phyloP scores from a whole-genome alignment of 2,113 vertebrate species.

The Pterophyllum scalare region DNA sequence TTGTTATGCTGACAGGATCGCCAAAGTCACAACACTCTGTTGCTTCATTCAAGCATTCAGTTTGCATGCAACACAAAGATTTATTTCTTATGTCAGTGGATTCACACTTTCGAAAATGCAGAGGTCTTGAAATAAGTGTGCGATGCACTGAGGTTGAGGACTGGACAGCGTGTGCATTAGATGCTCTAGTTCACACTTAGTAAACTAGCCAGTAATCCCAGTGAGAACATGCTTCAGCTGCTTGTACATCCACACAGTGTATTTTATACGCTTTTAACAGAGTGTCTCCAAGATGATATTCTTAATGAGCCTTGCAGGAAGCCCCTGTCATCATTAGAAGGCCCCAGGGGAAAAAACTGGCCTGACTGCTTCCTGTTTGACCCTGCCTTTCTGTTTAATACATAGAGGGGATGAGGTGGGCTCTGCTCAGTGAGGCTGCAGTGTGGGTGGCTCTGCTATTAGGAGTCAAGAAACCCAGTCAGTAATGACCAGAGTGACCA shows the following conservation, averaged over 20 bases:
- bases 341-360: conserved; percentile 17
- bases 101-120: background rate
- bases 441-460: conserved; percentile 1
- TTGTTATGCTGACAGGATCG: conserved; percentile 56
- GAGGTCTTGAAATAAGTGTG: conserved; percentile 2
- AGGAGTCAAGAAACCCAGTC: conserved; percentile 16
- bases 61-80: conserved; percentile 25
- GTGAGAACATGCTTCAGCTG: conserved; percentile 53
- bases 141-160: conserved; percentile 19
- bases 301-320: conserved; percentile 71
- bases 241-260: conserved; percentile 51
- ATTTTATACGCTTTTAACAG: conserved; percentile 69
- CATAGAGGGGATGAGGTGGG: conserved; percentile 9
- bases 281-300: conserved; percentile 65
- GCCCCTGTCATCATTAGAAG: conserved; percentile 61
- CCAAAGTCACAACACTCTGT: conserved; percentile 39
- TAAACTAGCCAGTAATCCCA: conserved; percentile 68
- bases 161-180: background rate
- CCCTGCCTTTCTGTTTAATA: conserved; percentile 14
- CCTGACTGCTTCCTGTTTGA: conserved; percentile 16
- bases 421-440: conserved; percentile 6
- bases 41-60: background rate
- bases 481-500: conserved; percentile 22
- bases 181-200: conserved; percentile 53
- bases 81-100: background rate